A percentile compares a stretch with the other conserved stretches of the same genome.
Conservation (phyloP, 2,797 vertebrate species). For the Acanthis flammea region DNA sequence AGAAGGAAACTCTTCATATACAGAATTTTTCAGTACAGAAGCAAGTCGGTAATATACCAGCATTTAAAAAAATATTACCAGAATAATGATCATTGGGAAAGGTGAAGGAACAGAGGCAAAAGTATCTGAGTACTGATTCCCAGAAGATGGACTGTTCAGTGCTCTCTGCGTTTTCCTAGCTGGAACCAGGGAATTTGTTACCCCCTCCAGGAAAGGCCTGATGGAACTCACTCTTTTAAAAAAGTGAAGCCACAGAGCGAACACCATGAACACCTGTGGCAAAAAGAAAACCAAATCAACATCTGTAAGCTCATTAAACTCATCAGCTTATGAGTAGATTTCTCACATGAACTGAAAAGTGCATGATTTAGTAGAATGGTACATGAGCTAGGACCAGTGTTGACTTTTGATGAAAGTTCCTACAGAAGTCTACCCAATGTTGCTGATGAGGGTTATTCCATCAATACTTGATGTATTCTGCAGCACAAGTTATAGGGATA, state of each 20-base stretch:
- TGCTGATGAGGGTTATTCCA: background rate
- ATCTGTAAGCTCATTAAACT: background rate
- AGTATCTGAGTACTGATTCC: background rate
- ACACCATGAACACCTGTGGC: background rate
- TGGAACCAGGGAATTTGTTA: background rate
- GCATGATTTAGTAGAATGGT: background rate
- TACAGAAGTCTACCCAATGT: background rate
- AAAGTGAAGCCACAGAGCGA: accelerated
- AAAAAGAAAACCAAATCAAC: background rate
- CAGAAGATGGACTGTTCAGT: background rate
- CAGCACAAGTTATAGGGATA: background rate
- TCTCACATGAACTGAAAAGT: background rate
- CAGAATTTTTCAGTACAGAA: background rate
- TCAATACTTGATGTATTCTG: background rate
- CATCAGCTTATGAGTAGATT: background rate
- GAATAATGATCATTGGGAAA: background rate
- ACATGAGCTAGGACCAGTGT: background rate
- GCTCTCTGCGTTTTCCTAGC: background rate
- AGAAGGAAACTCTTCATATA: background rate
- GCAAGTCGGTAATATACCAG: background rate
- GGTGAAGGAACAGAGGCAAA: background rate
- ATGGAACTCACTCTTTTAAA: background rate
- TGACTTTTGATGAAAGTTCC: background rate
- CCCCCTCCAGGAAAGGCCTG: background rate
- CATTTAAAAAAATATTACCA: background rate